Base-by-base conservation (phyloP, 2,797 vertebrate genomes). In the Micromesistius poutassou region DNA sequence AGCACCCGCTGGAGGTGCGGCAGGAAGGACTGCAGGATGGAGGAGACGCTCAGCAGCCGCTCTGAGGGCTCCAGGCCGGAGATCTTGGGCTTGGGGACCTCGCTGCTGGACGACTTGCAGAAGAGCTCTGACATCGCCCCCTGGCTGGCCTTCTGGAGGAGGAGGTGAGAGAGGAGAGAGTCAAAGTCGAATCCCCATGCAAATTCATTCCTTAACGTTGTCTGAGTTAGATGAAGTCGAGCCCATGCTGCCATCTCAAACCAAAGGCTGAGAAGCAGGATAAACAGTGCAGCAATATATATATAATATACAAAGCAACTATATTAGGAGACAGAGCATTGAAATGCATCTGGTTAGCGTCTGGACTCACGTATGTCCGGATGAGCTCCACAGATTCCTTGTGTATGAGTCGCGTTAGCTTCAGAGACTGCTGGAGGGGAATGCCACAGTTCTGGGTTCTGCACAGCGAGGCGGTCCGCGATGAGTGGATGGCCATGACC, bases 291-390 rank as follows among this genome's bases (percentile, higher is more conserved):
- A 28, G 10, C 62, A 12, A 10, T 5, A 7, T 9, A 7, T n/a
- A 25, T 28, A 12, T 7, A 28, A n/a, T n/a, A 25, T 25, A n/a
- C 46, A 62, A 79, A 28, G 62, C 46, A 76, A 79, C 22, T 82
- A 55, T 50, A 35, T 35, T 5, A 40, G 16, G 14, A 75, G 62
- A 80, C 16, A 16, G 10, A 42, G 12, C 40, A 22, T 73, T 77
- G 74, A 74, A 28, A 77, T 85, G 70, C 55, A 10, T 38, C 40
- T 42, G 0, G 14, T 10, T 38, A 2, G 40, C 12, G 71, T 4
- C 13, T 78, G 38, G 75, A 94, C 94, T 94, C 86, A 95, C 94
- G 80, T 95, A 95, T 87, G 72, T 89, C 85, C 86, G 89, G 85
- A 93, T 84, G 46, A 94, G 84, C 36, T 91, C 85, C 22, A 73